Evolutionary conservation across 2,888 invertebrate species (phyloP).

Genomic region (Acrocera orbiculus): DNA sequence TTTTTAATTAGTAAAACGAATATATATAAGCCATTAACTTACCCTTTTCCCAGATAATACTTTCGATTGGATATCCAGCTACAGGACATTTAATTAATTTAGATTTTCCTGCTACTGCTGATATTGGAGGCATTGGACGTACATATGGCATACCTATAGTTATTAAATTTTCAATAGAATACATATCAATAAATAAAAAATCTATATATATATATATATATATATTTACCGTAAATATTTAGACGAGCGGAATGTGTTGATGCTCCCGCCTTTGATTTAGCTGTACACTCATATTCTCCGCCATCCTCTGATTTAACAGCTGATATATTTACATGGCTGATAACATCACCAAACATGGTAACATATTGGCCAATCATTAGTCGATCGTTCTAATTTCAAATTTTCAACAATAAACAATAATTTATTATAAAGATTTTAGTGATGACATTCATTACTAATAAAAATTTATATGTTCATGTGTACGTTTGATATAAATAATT

Average conservation of each 20-base stretch:
- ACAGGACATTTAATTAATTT: conserved; percentile 73
- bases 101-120: conserved; percentile 65
- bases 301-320: conserved; percentile 75
- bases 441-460: no score
- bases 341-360: conserved; percentile 76
- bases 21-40: no score
- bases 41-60: conserved; percentile 78
- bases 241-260: conserved; percentile 66
- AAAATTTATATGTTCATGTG: no score
- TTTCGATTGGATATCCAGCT: conserved; percentile 76
- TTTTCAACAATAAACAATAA: background rate
- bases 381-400: conserved; percentile 34
- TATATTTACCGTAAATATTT: conserved; percentile 56
- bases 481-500: no score
- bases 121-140: conserved; percentile 67
- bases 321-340: conserved; percentile 79
- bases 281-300: conserved; percentile 72
- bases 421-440: no score
- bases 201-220: background rate
- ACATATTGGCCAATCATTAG: conserved; percentile 82
- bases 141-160: conserved; percentile 55
- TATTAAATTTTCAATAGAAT: background rate
- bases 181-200: background rate
- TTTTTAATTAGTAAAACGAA: no score
- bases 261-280: conserved; percentile 60